Conservation (phyloP, 2,113 vertebrate genomes). For the Megaceryle torquata region DNA sequence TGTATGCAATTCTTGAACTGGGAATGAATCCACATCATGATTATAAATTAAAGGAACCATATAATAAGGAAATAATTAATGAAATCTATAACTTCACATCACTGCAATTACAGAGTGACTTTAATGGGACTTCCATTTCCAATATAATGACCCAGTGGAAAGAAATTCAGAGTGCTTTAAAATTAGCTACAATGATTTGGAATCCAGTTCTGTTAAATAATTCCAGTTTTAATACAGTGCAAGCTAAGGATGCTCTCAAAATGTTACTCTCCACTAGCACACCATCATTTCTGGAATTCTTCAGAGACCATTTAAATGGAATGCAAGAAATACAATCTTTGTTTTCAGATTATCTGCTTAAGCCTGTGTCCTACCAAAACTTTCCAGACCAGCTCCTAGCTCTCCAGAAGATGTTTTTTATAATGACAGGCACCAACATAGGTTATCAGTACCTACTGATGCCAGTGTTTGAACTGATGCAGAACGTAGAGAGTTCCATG, state of each 20-base stretch:
- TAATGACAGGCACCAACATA: background rate
- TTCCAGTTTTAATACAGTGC: background rate
- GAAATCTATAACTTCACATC: slow-evolving; percentile 58
- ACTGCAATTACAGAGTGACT: slow-evolving; percentile 33
- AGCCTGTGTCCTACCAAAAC: background rate
- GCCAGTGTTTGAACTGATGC: slow-evolving; percentile 48
- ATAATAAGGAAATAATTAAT: slow-evolving; percentile 60
- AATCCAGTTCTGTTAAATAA: slow-evolving; percentile 37
- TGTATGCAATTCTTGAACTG: slow-evolving; percentile 52
- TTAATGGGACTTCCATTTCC: slow-evolving; percentile 41
- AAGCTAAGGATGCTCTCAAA: slow-evolving; percentile 15
- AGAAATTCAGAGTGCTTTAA: slow-evolving; percentile 50
- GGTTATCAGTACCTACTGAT: slow-evolving; percentile 24
- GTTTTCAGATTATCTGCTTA: slow-evolving; percentile 4
- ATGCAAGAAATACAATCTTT: background rate
- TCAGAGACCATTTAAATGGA: background rate
- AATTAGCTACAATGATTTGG: slow-evolving; percentile 47
- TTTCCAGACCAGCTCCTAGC: slow-evolving; percentile 24
- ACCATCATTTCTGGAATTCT: background rate
- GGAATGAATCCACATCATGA: slow-evolving; percentile 48
- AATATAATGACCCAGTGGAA: slow-evolving; percentile 25
- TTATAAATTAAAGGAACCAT: slow-evolving; percentile 41
- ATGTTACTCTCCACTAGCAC: background rate
- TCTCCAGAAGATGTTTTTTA: background rate
- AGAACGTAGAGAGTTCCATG: background rate